These are phyloP conservation scores for Machimus atricapillus DNA, from an alignment of 2,888 invertebrate genomes.

Conservation along the genomic window DNA sequence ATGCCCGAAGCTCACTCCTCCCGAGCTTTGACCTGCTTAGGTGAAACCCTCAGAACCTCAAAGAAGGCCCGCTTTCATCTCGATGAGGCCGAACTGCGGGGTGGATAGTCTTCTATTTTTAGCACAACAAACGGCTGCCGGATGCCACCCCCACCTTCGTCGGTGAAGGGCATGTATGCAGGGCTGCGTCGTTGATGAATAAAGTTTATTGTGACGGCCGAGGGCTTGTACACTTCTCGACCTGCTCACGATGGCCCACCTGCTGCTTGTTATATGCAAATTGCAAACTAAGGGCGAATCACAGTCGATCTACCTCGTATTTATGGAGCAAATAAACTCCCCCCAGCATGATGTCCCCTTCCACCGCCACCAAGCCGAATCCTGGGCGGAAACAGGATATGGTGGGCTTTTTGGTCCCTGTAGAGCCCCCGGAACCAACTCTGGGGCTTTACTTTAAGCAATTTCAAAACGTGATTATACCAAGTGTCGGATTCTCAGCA, in stretches of 20 bases:
- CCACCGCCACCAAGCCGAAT: not conserved
- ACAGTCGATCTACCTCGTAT: not conserved
- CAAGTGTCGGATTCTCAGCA: not conserved
- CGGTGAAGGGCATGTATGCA: not conserved
- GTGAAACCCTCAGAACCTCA: not conserved
- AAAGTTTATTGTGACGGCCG: not conserved
- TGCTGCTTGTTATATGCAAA: not conserved
- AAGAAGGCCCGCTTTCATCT: not conserved
- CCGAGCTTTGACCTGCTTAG: not conserved
- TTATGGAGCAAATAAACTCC: not conserved
- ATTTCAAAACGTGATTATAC: not conserved
- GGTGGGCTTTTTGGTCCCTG: not conserved
- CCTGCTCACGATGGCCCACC: not conserved
- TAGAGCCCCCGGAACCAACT: not conserved
- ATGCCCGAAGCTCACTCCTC: not conserved
- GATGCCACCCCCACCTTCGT: not conserved
- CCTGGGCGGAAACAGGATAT: not conserved
- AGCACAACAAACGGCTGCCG: not conserved
- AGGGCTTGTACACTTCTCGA: not conserved
- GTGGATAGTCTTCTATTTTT: not conserved
- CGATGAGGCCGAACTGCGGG: not conserved
- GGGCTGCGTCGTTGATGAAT: not conserved
- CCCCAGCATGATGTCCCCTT: not conserved
- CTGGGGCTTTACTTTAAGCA: not conserved
- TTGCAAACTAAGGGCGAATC: not conserved